These are phyloP conservation scores for Caenorhabditis sinica DNA, from an alignment of 2,888 invertebrate species.

Conservation along the genomic window DNA sequence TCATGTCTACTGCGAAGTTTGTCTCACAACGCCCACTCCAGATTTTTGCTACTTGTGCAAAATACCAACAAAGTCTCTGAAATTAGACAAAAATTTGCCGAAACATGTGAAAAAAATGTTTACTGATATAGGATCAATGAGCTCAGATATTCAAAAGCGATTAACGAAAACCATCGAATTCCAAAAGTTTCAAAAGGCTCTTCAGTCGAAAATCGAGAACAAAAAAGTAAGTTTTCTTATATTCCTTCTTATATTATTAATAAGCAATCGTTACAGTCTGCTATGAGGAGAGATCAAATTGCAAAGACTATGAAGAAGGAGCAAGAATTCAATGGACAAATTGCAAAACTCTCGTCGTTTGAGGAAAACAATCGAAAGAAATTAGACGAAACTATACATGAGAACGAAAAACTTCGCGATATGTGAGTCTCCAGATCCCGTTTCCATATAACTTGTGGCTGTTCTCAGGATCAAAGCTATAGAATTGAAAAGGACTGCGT, in stretches of 20 bases:
- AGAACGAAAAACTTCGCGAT: constrained; percentile 36
- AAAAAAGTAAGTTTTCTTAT: constrained; percentile 36
- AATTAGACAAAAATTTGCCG: constrained; percentile 46
- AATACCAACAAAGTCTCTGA: constrained; percentile 55
- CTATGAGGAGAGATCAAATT: constrained; percentile 35
- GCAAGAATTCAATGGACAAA: constrained; percentile 15
- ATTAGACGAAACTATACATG: constrained; percentile 28
- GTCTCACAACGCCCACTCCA: constrained; percentile 5
- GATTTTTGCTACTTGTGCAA: constrained; percentile 50
- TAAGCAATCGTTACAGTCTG: constrained; percentile 33
- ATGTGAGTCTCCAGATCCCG: not conserved
- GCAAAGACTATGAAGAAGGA: constrained; percentile 19
- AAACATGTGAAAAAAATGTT: constrained; percentile 53
- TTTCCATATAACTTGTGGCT: not conserved
- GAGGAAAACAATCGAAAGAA: constrained; percentile 44
- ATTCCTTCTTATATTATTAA: not conserved
- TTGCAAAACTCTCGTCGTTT: constrained; percentile 18
- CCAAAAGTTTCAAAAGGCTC: constrained; percentile 42
- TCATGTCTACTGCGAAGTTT: constrained; percentile 48
- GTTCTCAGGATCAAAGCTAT: constrained; percentile 35
- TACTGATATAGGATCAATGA: constrained; percentile 21
- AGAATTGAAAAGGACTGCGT: not conserved
- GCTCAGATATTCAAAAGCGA: constrained; percentile 11
- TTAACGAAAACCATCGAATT: constrained; percentile 23
- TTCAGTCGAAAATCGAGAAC: constrained; percentile 27